Evolutionary conservation across 1,140 invertebrate species (phyloP).

Genomic region (Kradibia gibbosae): DNA sequence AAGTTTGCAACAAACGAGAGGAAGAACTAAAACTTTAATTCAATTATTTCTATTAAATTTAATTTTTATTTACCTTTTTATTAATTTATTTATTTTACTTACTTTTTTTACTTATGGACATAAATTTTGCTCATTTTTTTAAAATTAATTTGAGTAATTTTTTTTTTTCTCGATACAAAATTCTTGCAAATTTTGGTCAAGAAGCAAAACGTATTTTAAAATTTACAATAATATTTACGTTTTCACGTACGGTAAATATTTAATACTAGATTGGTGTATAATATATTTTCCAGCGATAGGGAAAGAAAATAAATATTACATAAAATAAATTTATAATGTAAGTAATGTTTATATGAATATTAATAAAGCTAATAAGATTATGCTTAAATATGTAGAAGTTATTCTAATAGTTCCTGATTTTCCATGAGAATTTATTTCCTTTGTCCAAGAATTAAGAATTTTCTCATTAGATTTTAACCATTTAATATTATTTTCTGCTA

Average conservation of each 20-base stretch:
- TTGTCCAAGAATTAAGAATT: not conserved
- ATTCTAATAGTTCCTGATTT: not conserved
- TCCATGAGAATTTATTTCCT: not conserved
- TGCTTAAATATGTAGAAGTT: not conserved
- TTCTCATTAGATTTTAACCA: constrained; percentile 47
- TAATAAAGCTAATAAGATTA: constrained; percentile 5
- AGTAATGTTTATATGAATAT: not conserved
- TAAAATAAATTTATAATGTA: not conserved
- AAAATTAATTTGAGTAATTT: too few species aligned
- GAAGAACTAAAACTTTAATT: too few species aligned
- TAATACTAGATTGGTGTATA: not conserved
- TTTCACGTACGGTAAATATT: not conserved
- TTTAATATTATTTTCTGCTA: constrained; percentile 50
- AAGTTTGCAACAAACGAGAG: too few species aligned
- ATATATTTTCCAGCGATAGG: not conserved
- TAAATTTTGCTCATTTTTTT: too few species aligned
- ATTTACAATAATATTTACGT: not conserved
- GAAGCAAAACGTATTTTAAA: too few species aligned
- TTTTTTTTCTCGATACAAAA: too few species aligned
- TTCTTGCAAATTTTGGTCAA: too few species aligned
- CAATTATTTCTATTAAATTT: too few species aligned
- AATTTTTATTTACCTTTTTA: too few species aligned
- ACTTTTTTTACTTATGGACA: too few species aligned
- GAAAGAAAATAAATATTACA: not conserved
- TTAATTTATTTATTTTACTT: too few species aligned